Base-by-base conservation (phyloP, 2,113 vertebrate species). In the Aegypius monachus region DNA sequence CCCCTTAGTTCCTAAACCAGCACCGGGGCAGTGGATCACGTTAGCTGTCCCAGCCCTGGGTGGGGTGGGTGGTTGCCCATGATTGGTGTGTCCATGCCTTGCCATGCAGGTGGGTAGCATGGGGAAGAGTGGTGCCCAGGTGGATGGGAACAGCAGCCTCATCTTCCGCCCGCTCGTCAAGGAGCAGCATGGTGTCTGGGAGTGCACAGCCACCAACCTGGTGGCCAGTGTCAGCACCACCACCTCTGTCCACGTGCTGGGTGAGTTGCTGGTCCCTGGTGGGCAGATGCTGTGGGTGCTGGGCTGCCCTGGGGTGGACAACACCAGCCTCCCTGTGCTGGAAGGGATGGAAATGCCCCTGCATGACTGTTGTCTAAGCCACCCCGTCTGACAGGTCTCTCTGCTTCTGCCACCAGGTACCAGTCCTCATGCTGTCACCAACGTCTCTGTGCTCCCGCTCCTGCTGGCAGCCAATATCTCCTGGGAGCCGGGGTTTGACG, bases 401-500 rank as follows among this genome's bases (percentile, higher is more conserved):
- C 11, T 20, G 90, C 52, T 31, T 82, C 48, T 65, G 52, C 34
- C 10, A 1, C 55, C 93, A 99, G 99, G 99, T 42, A 99, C 99
- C 94, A 99, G 99, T 55, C 99, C 99, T 68, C 99, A 99, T 2
- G 97, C 94, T 13, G 99, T 98, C 73, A 98, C 98, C 87, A 98
- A 98, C 0, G 98, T 99, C 68, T 98, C 97, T 0, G 98, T 99
- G 87, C 97, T 96, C 52, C 97, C 99, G 0, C 98, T 99, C 63
- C 97, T 98, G 79, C 98, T 98, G 93, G 98, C 98, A 27, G 99
- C 98, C 82, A 99, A 99, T 42, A 96, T 99, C 77, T 99, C 99
- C 94, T 99, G 99, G 99, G 98, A 98, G 67, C 98, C 99, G 0
- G 99, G 99, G 7, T 99, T 99, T 81, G 99, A 99, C 16, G 99